A percentile compares a stretch with the other conserved stretches of the same genome.
phyloP scores from a whole-genome alignment of 2,888 invertebrate species.

The Hyalella azteca region DNA sequence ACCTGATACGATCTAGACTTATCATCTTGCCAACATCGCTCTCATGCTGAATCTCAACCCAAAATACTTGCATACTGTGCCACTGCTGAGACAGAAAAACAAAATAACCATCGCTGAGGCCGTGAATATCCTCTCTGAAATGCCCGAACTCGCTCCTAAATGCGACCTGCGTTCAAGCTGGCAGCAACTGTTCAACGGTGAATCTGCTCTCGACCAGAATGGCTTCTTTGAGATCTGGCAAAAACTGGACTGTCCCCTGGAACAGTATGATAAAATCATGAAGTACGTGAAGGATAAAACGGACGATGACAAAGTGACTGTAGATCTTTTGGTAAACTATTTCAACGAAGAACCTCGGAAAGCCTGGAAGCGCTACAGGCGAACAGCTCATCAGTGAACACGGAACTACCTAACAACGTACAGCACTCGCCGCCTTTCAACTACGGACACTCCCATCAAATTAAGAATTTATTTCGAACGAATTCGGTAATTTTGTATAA shows the following conservation, averaged over 20 bases:
- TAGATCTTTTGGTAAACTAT: neutral
- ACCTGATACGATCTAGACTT: neutral
- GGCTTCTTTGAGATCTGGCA: neutral
- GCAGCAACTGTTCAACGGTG: neutral
- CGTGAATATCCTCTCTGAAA: neutral
- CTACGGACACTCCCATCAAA: too few relatives aligned
- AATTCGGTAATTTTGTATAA: too few relatives aligned
- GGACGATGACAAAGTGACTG: neutral
- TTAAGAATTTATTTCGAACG: too few relatives aligned
- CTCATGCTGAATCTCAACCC: conserved; percentile 20
- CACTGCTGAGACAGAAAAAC: neutral
- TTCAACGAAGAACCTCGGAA: conserved; percentile 8
- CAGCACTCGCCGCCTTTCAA: too few relatives aligned
- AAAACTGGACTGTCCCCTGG: conserved; percentile 6
- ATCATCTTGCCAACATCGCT: conserved; percentile 4
- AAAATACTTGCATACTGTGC: neutral
- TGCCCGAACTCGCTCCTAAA: neutral
- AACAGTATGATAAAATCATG: conserved; percentile 6
- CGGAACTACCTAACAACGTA: too few relatives aligned
- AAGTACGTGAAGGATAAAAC: neutral
- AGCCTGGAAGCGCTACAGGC: neutral
- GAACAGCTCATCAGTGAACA: neutral
- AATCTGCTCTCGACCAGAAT: neutral
- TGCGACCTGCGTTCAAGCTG: neutral
- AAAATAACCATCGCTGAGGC: neutral